phyloP scores from a whole-genome alignment of 2,888 invertebrate genomes.

The Melipona bicolor region DNA sequence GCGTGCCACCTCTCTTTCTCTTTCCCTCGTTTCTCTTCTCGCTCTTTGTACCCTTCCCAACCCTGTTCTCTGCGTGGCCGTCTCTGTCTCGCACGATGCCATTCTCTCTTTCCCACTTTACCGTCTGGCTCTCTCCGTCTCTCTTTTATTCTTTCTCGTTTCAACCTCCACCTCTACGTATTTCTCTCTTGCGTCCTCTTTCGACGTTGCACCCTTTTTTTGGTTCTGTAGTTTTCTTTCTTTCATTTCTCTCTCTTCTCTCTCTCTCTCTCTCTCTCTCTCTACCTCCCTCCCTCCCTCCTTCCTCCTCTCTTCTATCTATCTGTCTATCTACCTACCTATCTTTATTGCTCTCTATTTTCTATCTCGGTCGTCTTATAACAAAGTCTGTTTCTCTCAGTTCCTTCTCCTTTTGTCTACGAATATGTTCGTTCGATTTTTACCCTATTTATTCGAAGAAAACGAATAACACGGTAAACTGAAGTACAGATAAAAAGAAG shows the following conservation, averaged over 20 bases:
- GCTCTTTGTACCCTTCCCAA: slow-evolving; percentile 72
- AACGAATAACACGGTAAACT: background rate
- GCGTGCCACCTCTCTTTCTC: slow-evolving; percentile 85
- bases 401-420: slow-evolving; percentile 30
- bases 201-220: slow-evolving; percentile 62
- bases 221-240: slow-evolving; percentile 3
- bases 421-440: slow-evolving; percentile 7
- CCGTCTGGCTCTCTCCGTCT: slow-evolving; percentile 61
- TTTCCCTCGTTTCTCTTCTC: slow-evolving; percentile 81
- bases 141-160: slow-evolving; percentile 28
- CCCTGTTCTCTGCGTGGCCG: slow-evolving; percentile 3
- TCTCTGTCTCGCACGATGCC: slow-evolving; percentile 11
- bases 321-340: slow-evolving; percentile 42
- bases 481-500: background rate
- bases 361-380: slow-evolving; percentile 33
- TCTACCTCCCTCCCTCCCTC: slow-evolving; percentile 72
- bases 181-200: slow-evolving; percentile 21
- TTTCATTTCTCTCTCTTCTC: slow-evolving; percentile 73
- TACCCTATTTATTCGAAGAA: background rate
- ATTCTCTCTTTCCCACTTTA: slow-evolving; percentile 73
- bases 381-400: slow-evolving; percentile 68
- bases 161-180: slow-evolving; percentile 26
- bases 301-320: too few relatives aligned
- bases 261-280: too few relatives aligned
- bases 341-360: background rate